These are phyloP conservation scores for Lutjanus campechanus DNA, from an alignment of 2,797 vertebrate species.

Conservation along the genomic window DNA sequence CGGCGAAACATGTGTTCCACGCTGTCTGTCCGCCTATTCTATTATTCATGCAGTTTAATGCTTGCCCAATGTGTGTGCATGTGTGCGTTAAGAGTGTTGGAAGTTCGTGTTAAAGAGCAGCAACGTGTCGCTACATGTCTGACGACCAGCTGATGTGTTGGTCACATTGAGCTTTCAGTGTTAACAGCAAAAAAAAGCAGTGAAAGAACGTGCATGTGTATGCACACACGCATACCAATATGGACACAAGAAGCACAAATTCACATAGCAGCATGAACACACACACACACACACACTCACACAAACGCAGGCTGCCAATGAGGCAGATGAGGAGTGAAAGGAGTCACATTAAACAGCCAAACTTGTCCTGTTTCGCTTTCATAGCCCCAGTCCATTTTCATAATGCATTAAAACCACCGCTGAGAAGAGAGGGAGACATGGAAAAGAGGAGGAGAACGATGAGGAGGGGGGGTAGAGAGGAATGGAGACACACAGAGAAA, in stretches of 20 bases:
- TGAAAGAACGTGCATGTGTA: too few species aligned
- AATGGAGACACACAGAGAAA: conserved; percentile 42
- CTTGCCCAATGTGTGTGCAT: conserved; percentile 64
- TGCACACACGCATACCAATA: conserved; percentile 21
- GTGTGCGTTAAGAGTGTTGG: conserved; percentile 54
- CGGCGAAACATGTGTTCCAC: conserved; percentile 77
- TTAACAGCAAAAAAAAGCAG: conserved; percentile 27
- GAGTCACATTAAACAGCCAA: conserved; percentile 82
- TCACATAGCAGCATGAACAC: conserved; percentile 29
- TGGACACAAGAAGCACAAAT: conserved; percentile 57
- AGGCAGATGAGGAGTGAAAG: conserved; percentile 82
- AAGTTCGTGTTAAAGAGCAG: conserved; percentile 62
- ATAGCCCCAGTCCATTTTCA: conserved; percentile 85
- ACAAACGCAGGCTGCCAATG: conserved; percentile 67
- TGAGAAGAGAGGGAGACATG: conserved; percentile 73
- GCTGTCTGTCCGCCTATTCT: conserved; percentile 69
- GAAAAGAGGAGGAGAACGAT: too few species aligned
- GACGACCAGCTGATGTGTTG: conserved; percentile 52
- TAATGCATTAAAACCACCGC: conserved; percentile 84
- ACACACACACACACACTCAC: conserved; percentile 8
- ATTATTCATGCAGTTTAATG: conserved; percentile 85
- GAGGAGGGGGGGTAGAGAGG: conserved; percentile 38
- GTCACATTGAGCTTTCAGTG: conserved; percentile 52
- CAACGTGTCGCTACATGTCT: conserved; percentile 59
- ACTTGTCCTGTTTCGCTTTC: conserved; percentile 83